phyloP scores from a whole-genome alignment of 2,797 vertebrate species.

The Coracias cyanogaster region DNA sequence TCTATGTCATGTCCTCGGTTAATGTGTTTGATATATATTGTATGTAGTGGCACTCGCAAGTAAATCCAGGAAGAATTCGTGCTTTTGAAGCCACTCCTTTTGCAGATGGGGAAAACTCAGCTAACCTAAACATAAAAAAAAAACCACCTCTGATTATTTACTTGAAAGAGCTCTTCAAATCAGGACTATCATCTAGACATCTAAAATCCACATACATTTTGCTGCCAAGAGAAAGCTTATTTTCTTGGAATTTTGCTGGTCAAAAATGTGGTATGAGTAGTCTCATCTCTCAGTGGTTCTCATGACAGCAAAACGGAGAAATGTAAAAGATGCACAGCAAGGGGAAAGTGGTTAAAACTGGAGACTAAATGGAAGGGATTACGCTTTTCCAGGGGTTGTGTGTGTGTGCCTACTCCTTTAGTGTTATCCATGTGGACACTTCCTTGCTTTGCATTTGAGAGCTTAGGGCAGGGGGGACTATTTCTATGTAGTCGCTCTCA shows the following conservation, averaged over 20 bases:
- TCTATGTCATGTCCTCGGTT: not conserved
- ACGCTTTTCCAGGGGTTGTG: not conserved
- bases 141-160: not conserved
- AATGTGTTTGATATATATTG: not conserved
- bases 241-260: not conserved
- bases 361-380: not conserved
- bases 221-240: not conserved
- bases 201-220: not conserved
- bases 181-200: not conserved
- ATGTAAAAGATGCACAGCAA: not conserved
- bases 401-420: not conserved
- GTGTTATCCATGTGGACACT: rapidly evolving
- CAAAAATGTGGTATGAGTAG: not conserved
- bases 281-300: not conserved
- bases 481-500: not conserved
- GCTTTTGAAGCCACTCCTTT: not conserved
- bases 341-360: not conserved
- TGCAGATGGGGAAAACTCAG: not conserved
- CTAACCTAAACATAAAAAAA: not conserved
- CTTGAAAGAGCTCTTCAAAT: not conserved
- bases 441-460: not conserved
- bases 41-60: not conserved
- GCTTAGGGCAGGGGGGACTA: not conserved
- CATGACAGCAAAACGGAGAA: rapidly evolving
- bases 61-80: not conserved